Evolutionary conservation across 2,888 invertebrate genomes (phyloP).

Genomic region (Drosophila mimetica): DNA sequence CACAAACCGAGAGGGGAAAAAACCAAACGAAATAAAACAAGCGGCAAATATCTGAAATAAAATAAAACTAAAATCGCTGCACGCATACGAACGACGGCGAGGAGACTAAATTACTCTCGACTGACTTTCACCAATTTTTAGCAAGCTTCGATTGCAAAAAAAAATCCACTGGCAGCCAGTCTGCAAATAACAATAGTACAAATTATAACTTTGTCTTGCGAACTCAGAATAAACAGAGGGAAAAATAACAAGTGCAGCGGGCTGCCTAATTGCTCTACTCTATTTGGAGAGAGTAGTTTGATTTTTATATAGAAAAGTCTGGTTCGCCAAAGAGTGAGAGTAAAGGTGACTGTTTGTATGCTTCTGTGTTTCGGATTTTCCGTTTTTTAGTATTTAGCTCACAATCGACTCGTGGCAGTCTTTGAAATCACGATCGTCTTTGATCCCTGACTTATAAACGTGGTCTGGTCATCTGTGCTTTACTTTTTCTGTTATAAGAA

Average conservation of each 20-base stretch:
- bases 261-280: slow-evolving; percentile 14
- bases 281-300: slow-evolving; percentile 4
- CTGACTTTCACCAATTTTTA: slow-evolving; percentile 70
- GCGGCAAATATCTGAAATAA: slow-evolving; percentile 30
- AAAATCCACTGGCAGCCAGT: slow-evolving; percentile 28
- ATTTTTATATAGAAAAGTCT: neutral
- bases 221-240: slow-evolving; percentile 21
- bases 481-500: neutral
- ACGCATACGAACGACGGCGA: slow-evolving; percentile 55
- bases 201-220: slow-evolving; percentile 28
- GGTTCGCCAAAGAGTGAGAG: neutral
- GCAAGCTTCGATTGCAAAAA: slow-evolving; percentile 53
- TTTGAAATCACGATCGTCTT: neutral
- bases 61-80: slow-evolving; percentile 64
- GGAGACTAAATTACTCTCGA: slow-evolving; percentile 50
- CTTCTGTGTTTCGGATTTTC: too few species aligned
- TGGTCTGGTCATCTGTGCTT: neutral
- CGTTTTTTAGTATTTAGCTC: neutral
- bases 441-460: slow-evolving; percentile 4
- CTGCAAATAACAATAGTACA: slow-evolving; percentile 28
- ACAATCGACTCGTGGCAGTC: neutral
- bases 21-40: slow-evolving; percentile 10
- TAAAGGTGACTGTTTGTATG: neutral
- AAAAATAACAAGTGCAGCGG: slow-evolving; percentile 5
- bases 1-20: slow-evolving; percentile 8